Evolutionary conservation across 92 coral and sea anemone species (phyloP), one percentile per base, ranked within the genome.

Genomic region (Porites rus): DNA sequence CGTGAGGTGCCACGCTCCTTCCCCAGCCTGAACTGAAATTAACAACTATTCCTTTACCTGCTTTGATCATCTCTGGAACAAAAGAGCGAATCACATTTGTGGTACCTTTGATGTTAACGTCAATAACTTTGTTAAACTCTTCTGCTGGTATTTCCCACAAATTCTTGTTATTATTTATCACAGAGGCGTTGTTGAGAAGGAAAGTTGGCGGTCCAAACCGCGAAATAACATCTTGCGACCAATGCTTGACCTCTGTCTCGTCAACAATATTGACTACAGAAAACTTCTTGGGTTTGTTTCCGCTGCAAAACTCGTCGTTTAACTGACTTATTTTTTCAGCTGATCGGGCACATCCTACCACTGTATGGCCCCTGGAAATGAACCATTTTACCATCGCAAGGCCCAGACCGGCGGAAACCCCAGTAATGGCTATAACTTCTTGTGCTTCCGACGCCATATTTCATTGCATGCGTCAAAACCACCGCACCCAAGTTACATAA

Each of bases 11-110:
- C 7, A 92, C 96, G 31, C 82, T 25, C 20, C 98, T 94, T 0
- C 98, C 95, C 95, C 98, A 94, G 1, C 92, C 92, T 11, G 98
- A 94, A 8, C 93, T 75, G 70, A 94, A 94, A 79, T 94, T 94
- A 17, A 92, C 94, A 14, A 94, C 93, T 63, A 90, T 88, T 0
- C 96, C 98, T 21, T 77, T 76, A 62, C 85, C 75, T 0, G 94
- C 91, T 19, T 94, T 73, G 54, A 94, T 92, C 98, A 94, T 92
- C 51, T 86, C 68, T 18, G 98, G 98, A 3, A 90, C 86, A 86
- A 94, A 92, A 67, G 87, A 91, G 59, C 96, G 91, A 54, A 94
- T 64, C 4, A 94, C 96, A 69, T 94, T 94, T 60, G 91, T 88
- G 64, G 96, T 86, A 0, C 98, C 98, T 64, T 94, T 94, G 71